Evolutionary conservation across 2,888 invertebrate species (phyloP).

Genomic region (Deilephila elpenor): DNA sequence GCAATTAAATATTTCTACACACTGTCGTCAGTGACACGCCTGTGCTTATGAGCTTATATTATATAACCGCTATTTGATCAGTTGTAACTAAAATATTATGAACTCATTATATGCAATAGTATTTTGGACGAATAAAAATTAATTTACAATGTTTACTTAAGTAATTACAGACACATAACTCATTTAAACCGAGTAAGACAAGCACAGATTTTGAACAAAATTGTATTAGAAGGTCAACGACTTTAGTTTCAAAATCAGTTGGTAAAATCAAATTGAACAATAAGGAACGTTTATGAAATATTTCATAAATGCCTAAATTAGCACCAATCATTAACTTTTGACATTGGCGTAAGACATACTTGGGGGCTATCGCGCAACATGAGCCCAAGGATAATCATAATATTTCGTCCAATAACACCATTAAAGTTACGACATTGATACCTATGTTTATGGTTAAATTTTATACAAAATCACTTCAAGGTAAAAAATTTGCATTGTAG

Average conservation of each 20-base stretch:
- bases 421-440: background rate
- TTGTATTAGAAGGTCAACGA: no score
- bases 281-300: background rate
- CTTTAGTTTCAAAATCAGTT: no score
- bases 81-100: background rate
- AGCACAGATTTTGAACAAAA: no score
- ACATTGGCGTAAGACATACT: background rate
- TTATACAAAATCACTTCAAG: background rate
- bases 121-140: background rate
- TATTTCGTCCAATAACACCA: background rate
- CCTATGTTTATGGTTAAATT: background rate
- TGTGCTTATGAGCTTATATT: no score
- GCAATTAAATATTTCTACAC: background rate
- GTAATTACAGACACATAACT: background rate
- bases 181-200: no score
- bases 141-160: background rate
- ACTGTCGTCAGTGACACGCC: background rate
- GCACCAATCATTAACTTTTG: background rate
- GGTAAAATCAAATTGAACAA: no score
- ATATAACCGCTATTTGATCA: background rate
- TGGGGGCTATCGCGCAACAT: background rate
- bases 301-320: background rate
- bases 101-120: background rate
- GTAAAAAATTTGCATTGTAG: background rate
- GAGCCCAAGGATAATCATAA: background rate